A percentile compares a stretch with the other conserved stretches of the same genome.
Conservation (phyloP, 2,888 invertebrate genomes). For the Rapana venosa region DNA sequence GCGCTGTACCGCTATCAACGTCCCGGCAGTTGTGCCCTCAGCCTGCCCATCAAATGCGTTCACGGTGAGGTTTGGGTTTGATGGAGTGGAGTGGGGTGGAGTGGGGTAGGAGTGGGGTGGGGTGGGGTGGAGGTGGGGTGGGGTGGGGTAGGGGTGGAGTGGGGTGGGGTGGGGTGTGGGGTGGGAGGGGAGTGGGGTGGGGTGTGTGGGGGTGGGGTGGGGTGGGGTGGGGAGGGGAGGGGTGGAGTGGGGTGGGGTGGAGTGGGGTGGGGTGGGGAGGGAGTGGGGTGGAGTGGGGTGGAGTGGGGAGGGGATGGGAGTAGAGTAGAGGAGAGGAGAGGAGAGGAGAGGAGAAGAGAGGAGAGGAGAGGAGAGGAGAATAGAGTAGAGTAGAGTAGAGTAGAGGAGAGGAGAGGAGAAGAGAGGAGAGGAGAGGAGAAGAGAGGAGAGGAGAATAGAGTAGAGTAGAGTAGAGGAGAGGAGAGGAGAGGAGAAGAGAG, state of each 20-base stretch:
- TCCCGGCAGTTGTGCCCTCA: constrained; percentile 75
- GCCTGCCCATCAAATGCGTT: constrained; percentile 71
- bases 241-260: too few species aligned
- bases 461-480: too few species aligned
- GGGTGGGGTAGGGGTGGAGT: neutral
- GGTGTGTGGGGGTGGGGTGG: neutral
- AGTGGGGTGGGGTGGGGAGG: neutral
- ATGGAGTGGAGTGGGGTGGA: neutral
- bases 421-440: too few species aligned
- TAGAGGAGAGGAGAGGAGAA: too few species aligned
- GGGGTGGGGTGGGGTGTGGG: neutral
- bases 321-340: neutral
- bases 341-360: too few species aligned
- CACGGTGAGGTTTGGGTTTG: constrained; percentile 46
- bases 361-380: too few species aligned
- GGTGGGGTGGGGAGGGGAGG: too few species aligned
- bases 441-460: too few species aligned
- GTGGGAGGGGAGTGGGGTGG: neutral
- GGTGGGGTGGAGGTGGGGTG: neutral
- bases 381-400: too few species aligned
- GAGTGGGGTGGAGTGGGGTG: neutral
- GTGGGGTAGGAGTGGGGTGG: neutral
- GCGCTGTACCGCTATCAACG: constrained; percentile 72
- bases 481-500: too few species aligned
- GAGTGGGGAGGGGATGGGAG: neutral